Evolutionary conservation across 1,140 invertebrate genomes (phyloP), one percentile per base, ranked within the genome.

Genomic region (Apis cerana): DNA sequence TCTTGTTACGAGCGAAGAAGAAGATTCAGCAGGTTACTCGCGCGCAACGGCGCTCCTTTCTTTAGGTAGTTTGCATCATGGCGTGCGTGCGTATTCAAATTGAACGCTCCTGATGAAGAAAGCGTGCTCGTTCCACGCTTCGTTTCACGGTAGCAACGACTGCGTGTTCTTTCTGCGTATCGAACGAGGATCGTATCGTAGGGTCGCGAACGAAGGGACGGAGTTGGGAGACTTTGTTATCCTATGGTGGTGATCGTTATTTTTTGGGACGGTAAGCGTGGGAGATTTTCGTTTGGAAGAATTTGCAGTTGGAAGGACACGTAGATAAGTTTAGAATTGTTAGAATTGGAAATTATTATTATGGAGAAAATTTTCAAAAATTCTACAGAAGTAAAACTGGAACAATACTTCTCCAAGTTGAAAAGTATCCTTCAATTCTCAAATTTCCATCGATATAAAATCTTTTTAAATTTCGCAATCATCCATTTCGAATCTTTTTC

Each of bases 1-100:
- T 76, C 72, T 69, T 81, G 72, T 81, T 81, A 75, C 80, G n/a
- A 27, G 4, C 33, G 19, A 75, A 27, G 19, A 75, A 67, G 27
- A 17, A 64, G 69, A 62, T 19, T 62, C 69, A 50, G 54, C 23
- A 61, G 62, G 50, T 58, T 74, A 62, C 50, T 43, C 13, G 43
- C 77, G 17, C 50, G 52, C 17, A 27, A 72, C 70, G 27, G 10
- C 27, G 21, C 27, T 58, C 54, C 69, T 71, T 71, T 23, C 69
- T 56, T 13, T 21, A 2, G 10, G 3, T 13, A n/a, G 33, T 33
- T 58, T 11, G 54, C 11, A 7, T n/a, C 27, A 12, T 17, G 65
- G 7, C 23, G 59, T 9, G 9, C 19, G 19, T n/a, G 10, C 52
- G 19, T 52, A 67, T 64, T 81, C 64, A 59, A 81, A 75, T 68